A percentile compares a stretch with the other conserved stretches of the same genome.
Conservation (phyloP, 2,888 invertebrate genomes). For the Cepaea hortensis region DNA sequence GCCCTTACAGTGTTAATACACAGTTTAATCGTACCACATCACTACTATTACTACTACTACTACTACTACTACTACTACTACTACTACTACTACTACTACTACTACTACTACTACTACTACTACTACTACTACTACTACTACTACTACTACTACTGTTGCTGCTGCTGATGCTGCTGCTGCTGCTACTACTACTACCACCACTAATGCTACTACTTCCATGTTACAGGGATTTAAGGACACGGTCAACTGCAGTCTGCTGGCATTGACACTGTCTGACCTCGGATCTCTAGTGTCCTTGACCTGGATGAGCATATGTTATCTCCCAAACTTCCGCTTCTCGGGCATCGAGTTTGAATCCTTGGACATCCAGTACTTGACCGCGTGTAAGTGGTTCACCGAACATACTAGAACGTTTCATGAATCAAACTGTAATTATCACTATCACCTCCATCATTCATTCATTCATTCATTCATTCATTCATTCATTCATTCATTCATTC, state of each 20-base stretch:
- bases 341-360: slow-evolving; percentile 8
- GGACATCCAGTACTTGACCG: slow-evolving; percentile 2
- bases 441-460: no score
- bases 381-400: background rate
- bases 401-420: no score
- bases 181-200: no score
- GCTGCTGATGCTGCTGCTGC: no score
- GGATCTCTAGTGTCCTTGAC: background rate
- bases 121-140: slow-evolving; percentile 11
- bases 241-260: background rate
- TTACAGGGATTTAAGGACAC: slow-evolving; percentile 2
- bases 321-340: slow-evolving; percentile 1
- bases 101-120: slow-evolving; percentile 5
- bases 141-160: background rate
- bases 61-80: slow-evolving; percentile 6
- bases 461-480: no score
- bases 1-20: no score
- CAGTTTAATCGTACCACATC: background rate
- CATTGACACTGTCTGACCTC: background rate
- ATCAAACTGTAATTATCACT: no score
- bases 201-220: no score
- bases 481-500: no score
- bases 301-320: slow-evolving; percentile 6
- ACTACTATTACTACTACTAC: background rate
- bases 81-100: slow-evolving; percentile 17